Evolutionary conservation across 2,888 invertebrate species (phyloP).

Genomic region (Oxystoma pomonae): DNA sequence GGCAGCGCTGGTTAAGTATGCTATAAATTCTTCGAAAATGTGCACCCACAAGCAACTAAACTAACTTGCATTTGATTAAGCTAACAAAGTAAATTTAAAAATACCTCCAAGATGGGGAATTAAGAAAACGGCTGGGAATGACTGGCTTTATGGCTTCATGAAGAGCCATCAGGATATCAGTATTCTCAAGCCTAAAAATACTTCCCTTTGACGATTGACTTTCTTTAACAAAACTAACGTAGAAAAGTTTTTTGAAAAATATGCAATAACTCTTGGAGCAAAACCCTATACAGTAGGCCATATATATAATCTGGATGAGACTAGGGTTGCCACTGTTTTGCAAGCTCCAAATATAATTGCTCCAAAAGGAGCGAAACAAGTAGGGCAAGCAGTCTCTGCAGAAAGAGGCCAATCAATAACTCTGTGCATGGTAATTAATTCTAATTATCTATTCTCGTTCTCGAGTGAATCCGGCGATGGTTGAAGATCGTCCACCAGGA

Average conservation of each 20-base stretch:
- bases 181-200: background rate
- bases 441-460: too few relatives aligned
- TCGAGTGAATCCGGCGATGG: too few relatives aligned
- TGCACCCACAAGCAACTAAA: too few relatives aligned
- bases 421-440: too few relatives aligned
- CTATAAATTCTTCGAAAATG: too few relatives aligned
- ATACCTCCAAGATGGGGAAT: background rate
- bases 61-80: too few relatives aligned
- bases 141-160: background rate
- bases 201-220: background rate
- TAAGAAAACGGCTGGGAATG: background rate
- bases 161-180: background rate
- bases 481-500: too few relatives aligned
- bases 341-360: slow-evolving; percentile 12
- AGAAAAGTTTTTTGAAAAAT: background rate
- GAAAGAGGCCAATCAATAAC: slow-evolving; percentile 14
- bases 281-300: background rate
- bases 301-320: background rate
- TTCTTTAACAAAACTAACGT: background rate
- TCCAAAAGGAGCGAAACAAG: slow-evolving; percentile 10
- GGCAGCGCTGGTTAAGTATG: too few relatives aligned
- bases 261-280: background rate
- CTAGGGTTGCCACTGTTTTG: background rate
- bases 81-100: too few relatives aligned
- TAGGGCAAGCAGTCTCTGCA: slow-evolving; percentile 12